These are phyloP conservation scores for Lutra lutra DNA, from an alignment of 2,797 vertebrate species.

Conservation along the genomic window DNA sequence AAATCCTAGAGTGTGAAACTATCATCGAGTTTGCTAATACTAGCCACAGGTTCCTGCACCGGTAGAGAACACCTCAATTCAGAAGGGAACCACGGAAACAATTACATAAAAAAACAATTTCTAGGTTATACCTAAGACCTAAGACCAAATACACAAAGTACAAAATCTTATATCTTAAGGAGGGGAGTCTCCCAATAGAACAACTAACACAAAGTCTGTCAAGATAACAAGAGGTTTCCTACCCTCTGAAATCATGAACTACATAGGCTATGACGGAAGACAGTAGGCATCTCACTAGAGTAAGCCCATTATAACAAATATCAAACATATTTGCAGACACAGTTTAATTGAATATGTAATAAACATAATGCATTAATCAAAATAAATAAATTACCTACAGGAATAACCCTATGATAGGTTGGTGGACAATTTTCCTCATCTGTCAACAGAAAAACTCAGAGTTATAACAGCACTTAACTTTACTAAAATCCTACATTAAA, in stretches of 20 bases:
- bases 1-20: neutral
- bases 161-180: neutral
- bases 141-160: neutral
- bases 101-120: neutral
- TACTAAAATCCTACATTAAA: neutral
- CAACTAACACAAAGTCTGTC: neutral
- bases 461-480: neutral
- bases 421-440: neutral
- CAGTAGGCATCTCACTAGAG: neutral
- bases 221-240: neutral
- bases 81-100: neutral
- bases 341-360: neutral
- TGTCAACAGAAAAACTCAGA: neutral
- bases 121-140: neutral
- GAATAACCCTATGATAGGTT: neutral
- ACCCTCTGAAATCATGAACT: neutral
- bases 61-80: neutral
- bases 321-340: neutral
- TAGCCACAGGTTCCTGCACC: neutral
- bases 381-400: neutral
- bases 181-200: neutral
- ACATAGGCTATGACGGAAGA: neutral
- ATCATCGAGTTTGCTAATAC: neutral
- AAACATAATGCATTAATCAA: neutral
- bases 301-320: neutral